These are phyloP conservation scores for Epinephelus awoara DNA, from an alignment of 2,797 vertebrate species.

Conservation along the genomic window DNA sequence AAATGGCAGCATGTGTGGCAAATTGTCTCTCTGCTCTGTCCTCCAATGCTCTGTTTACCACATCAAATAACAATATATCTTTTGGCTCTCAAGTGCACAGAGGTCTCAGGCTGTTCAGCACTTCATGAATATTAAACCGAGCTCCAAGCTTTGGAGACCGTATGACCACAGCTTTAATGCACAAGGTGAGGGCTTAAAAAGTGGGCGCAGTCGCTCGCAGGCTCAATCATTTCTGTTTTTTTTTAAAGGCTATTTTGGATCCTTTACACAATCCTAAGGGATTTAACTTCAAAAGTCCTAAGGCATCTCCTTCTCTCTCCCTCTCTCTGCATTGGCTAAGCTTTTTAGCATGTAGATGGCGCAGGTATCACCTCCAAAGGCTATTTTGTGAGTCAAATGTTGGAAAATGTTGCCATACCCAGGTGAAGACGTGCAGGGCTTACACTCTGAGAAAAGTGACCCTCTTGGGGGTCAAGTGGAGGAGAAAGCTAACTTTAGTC, in stretches of 20 bases:
- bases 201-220: slow-evolving; percentile 20
- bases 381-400: slow-evolving; percentile 69
- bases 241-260: slow-evolving; percentile 42
- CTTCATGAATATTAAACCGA: slow-evolving; percentile 74
- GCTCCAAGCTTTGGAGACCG: slow-evolving; percentile 61
- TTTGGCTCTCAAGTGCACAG: slow-evolving; percentile 32
- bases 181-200: slow-evolving; percentile 52
- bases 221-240: slow-evolving; percentile 49
- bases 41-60: slow-evolving; percentile 49
- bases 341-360: slow-evolving; percentile 63
- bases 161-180: slow-evolving; percentile 47
- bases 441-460: slow-evolving; percentile 35
- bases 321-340: slow-evolving; percentile 30
- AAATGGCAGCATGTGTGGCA: slow-evolving; percentile 26
- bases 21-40: slow-evolving; percentile 16
- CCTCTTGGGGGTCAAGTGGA: slow-evolving; percentile 35
- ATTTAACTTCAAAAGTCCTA: slow-evolving; percentile 48
- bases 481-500: slow-evolving; percentile 41
- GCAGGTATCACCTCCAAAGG: slow-evolving; percentile 32
- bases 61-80: slow-evolving; percentile 48
- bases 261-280: slow-evolving; percentile 37
- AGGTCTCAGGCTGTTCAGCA: slow-evolving; percentile 47
- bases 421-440: slow-evolving; percentile 45
- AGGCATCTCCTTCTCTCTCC: slow-evolving; percentile 3
- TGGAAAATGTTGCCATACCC: slow-evolving; percentile 42